Percentiles rank a stretch among this genome's conserved stretches.
Conservation (phyloP, 2,888 invertebrate species). For the Netelia virgata region DNA sequence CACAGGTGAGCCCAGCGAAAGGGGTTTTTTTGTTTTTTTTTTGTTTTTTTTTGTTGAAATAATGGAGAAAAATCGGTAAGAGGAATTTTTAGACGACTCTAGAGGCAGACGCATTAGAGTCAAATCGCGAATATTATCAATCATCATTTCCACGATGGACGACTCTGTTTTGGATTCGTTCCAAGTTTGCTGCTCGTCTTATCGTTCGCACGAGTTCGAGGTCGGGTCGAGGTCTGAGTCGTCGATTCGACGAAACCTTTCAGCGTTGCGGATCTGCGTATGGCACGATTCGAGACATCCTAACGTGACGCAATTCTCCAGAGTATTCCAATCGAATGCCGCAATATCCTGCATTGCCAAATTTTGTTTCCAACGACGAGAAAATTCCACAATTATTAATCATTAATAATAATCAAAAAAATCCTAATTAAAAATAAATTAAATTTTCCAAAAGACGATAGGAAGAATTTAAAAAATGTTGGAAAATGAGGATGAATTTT, state of each 20-base stretch:
- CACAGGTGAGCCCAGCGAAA: slow-evolving; percentile 79
- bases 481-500: too few relatives aligned
- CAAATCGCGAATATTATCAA: slow-evolving; percentile 61
- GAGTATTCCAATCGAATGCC: too few relatives aligned
- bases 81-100: not conserved
- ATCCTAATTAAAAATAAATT: too few relatives aligned
- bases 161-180: slow-evolving; percentile 50
- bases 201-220: slow-evolving; percentile 30
- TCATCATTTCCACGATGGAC: slow-evolving; percentile 53
- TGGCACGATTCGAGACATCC: not conserved
- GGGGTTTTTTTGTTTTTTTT: too few relatives aligned
- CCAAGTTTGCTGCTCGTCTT: slow-evolving; percentile 50
- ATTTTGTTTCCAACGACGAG: too few relatives aligned
- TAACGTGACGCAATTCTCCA: too few relatives aligned
- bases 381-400: too few relatives aligned
- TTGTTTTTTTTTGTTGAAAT: too few relatives aligned
- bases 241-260: slow-evolving; percentile 47
- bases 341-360: too few relatives aligned
- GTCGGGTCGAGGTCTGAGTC: slow-evolving; percentile 56
- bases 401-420: too few relatives aligned
- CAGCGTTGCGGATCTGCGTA: slow-evolving; percentile 11
- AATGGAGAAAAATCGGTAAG: not conserved
- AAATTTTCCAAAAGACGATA: too few relatives aligned
- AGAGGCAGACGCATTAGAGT: slow-evolving; percentile 42
- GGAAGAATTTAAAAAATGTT: too few relatives aligned